Base-by-base conservation (phyloP, 2,888 invertebrate species). In the Sussaba pulchella region DNA sequence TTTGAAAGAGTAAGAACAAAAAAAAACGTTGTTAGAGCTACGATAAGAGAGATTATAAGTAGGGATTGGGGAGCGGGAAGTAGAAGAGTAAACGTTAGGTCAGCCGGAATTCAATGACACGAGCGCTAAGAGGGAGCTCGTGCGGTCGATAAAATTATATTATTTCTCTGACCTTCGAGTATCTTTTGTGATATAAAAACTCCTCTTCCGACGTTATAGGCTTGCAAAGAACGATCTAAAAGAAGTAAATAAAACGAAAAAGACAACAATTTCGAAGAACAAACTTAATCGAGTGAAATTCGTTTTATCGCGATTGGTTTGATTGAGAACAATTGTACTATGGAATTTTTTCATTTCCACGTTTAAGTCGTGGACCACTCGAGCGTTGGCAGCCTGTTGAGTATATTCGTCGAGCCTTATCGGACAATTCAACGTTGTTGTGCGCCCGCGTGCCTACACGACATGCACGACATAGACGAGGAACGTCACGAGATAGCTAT, bases 381-480 rank as follows among this genome's bases (percentile, higher is more conserved):
- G n/a, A n/a, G 14, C 5, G 19, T 54, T 9, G 31, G 31, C 31
- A 57, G 57, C 57, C 31, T 31, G 57, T 57, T 57, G 57, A 57
- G 57, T 57, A 36, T 57, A 57, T 57, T 31, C 17, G 17, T 17
- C 57, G 57, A 57, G 26, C 57, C 31, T 31, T 57, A 31, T 31
- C 31, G 57, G 57, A 31, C n/a, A 14, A 57, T 54, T 36, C 57
- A 41, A 41, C 36, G 50, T 45, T 31, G 19, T 45, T 39, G 59
- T 54, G 54, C 59, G 64, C 71, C 63, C 74, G 71, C 74, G 66
- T 70, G 74, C 31, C 57, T 31, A 31, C 57, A 31, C 26, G 57
- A 31, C 57, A 57, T 57, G 31, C 17, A 21, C 43, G 63, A 39
- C n/a, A n/a, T 14, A 14, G 8, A 47, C 31, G 14, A 5, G 17